These are phyloP conservation scores for Pheosia gnoma DNA, from an alignment of 2,888 invertebrate genomes.

Conservation along the genomic window DNA sequence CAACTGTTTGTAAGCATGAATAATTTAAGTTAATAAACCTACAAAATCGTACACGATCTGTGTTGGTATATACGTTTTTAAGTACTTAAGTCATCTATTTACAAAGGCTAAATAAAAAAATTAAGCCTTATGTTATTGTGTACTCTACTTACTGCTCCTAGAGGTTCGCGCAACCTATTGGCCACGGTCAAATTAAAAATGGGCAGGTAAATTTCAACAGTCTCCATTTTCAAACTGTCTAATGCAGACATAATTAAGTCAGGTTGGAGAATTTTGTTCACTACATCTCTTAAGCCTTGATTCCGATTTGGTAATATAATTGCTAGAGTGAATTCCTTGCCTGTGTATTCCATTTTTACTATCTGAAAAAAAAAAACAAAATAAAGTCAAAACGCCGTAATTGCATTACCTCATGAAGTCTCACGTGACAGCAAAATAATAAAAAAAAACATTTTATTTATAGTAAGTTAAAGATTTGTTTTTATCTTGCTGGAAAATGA, in stretches of 20 bases:
- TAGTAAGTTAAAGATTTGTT: too few species aligned
- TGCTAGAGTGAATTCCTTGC: not conserved
- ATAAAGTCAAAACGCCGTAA: too few species aligned
- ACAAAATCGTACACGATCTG: too few species aligned
- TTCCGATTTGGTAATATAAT: slow-evolving; percentile 17
- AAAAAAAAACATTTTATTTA: too few species aligned
- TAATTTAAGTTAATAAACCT: too few species aligned
- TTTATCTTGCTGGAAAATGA: too few species aligned
- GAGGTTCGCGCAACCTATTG: slow-evolving; percentile 13
- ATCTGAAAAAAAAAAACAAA: slow-evolving; percentile 16
- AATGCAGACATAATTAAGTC: not conserved
- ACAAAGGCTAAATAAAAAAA: too few species aligned
- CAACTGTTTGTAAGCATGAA: too few species aligned
- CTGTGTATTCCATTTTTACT: slow-evolving; percentile 15
- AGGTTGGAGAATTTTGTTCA: slow-evolving; percentile 10
- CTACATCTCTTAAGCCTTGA: not conserved
- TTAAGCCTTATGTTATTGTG: not conserved
- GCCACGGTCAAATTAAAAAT: slow-evolving; percentile 14
- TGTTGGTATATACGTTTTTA: too few species aligned
- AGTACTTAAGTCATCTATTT: too few species aligned
- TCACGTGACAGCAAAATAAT: not conserved
- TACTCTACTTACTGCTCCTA: slow-evolving; percentile 15
- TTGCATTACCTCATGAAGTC: too few species aligned
- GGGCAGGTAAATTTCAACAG: slow-evolving; percentile 19
- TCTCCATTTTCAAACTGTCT: not conserved